Conservation (phyloP, 2,888 invertebrate species). For the Brassicogethes aeneus region DNA sequence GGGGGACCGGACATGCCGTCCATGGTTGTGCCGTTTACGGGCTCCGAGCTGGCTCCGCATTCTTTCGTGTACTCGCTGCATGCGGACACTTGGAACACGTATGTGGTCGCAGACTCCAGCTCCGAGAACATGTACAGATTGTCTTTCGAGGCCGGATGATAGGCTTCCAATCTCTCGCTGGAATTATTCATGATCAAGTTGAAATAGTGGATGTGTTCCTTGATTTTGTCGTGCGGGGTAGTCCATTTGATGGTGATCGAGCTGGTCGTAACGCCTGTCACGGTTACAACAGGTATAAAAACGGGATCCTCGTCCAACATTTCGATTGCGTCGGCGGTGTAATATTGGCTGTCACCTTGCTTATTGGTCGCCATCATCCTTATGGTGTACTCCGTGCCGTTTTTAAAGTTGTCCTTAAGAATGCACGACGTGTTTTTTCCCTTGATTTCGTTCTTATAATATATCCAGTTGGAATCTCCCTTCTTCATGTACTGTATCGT, state of each 20-base stretch:
- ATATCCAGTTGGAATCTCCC: slow-evolving; percentile 47
- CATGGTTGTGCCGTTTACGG: slow-evolving; percentile 72
- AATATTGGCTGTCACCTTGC: slow-evolving; percentile 51
- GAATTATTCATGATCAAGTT: slow-evolving; percentile 52
- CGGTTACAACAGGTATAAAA: slow-evolving; percentile 69
- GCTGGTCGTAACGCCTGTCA: slow-evolving; percentile 59
- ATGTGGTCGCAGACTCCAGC: slow-evolving; percentile 69
- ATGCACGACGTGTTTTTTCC: slow-evolving; percentile 60
- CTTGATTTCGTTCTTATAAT: slow-evolving; percentile 51
- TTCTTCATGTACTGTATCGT: slow-evolving; percentile 46
- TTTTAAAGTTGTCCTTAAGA: slow-evolving; percentile 51
- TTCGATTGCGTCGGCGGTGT: slow-evolving; percentile 46
- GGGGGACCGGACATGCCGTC: slow-evolving; percentile 75
- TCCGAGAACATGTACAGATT: slow-evolving; percentile 70
- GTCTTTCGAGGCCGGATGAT: slow-evolving; percentile 56
- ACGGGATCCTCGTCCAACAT: slow-evolving; percentile 66
- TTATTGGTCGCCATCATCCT: slow-evolving; percentile 58
- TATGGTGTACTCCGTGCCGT: slow-evolving; percentile 57
- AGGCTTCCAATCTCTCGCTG: slow-evolving; percentile 47
- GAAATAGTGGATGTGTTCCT: slow-evolving; percentile 68
- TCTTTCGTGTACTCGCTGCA: slow-evolving; percentile 68
- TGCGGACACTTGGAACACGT: slow-evolving; percentile 70
- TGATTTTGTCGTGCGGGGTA: slow-evolving; percentile 54
- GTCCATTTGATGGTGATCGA: slow-evolving; percentile 79
- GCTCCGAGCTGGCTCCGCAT: slow-evolving; percentile 71